These are phyloP conservation scores for Spongilla lacustris DNA, from an alignment of 37 sponge, comb jelly and placozoan genomes.

Conservation along the genomic window DNA sequence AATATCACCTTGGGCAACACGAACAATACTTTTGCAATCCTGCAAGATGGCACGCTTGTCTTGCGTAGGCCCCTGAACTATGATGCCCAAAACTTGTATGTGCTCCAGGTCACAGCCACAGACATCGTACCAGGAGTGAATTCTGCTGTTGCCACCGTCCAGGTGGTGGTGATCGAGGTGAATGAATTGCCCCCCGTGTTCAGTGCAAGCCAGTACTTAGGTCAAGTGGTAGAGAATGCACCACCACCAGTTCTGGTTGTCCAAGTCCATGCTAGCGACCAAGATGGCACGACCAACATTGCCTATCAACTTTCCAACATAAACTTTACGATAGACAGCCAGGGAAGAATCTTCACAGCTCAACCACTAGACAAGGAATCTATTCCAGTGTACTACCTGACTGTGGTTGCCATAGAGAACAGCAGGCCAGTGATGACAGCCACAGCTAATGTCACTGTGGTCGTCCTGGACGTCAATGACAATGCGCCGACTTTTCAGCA, in stretches of 20 bases:
- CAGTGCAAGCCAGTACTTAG: conserved; percentile 1
- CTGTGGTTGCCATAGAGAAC: conserved; percentile 61
- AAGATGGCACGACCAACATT: conserved; percentile 58
- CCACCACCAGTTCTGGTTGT: conserved; percentile 23
- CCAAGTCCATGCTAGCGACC: conserved; percentile 44
- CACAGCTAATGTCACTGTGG: conserved; percentile 39
- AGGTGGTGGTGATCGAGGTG: conserved; percentile 38
- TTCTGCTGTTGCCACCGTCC: conserved; percentile 15
- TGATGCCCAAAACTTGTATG: conserved; percentile 9
- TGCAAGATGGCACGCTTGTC: conserved; percentile 14
- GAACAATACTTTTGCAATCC: conserved; percentile 17
- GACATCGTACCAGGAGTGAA: conserved; percentile 12
- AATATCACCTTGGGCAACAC: neutral
- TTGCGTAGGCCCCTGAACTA: conserved; percentile 33
- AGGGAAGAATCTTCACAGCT: conserved; percentile 20
- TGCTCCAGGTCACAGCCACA: conserved; percentile 15
- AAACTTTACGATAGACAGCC: neutral
- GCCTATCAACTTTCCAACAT: conserved; percentile 3
- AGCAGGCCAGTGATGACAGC: conserved; percentile 9
- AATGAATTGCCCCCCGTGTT: conserved; percentile 77
- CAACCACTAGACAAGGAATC: conserved; percentile 50
- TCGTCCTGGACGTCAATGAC: conserved; percentile 74
- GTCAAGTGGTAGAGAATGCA: conserved; percentile 43
- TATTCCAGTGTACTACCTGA: conserved; percentile 12
- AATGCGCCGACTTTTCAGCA: conserved; percentile 55